These are phyloP conservation scores for Mus pahari DNA, from an alignment of 2,113 vertebrate genomes.

Conservation along the genomic window DNA sequence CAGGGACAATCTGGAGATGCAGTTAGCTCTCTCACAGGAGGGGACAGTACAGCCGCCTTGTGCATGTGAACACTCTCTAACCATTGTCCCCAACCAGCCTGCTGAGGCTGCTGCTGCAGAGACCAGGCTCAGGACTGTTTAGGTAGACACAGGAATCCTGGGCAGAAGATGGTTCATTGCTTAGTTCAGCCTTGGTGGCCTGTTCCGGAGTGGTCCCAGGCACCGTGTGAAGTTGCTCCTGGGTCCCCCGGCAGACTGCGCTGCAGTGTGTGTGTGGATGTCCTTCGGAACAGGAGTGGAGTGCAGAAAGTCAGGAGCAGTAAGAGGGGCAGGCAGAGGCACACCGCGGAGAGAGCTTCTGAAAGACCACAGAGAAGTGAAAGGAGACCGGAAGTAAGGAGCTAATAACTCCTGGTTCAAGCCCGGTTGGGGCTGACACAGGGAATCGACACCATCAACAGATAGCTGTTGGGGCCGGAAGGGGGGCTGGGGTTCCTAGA, in stretches of 20 bases:
- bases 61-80: slow-evolving; percentile 18
- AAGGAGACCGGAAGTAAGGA: background rate
- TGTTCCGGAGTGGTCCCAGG: background rate
- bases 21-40: slow-evolving; percentile 51
- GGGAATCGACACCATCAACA: background rate
- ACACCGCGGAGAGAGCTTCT: background rate
- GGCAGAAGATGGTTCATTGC: background rate
- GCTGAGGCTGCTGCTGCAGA: slow-evolving; percentile 40
- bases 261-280: background rate
- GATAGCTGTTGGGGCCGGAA: too few relatives aligned
- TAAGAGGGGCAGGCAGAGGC: too few relatives aligned
- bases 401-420: background rate
- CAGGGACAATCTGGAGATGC: slow-evolving; percentile 35
- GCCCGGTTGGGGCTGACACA: background rate
- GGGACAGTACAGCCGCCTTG: slow-evolving; percentile 45
- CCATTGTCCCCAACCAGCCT: background rate
- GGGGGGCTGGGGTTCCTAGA: background rate
- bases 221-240: background rate
- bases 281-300: background rate
- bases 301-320: background rate
- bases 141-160: background rate
- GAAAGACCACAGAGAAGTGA: background rate
- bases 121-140: background rate
- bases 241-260: background rate
- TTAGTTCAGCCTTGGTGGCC: background rate